phyloP scores from a whole-genome alignment of 2,888 invertebrate genomes.

The Lamellibrachia satsuma region DNA sequence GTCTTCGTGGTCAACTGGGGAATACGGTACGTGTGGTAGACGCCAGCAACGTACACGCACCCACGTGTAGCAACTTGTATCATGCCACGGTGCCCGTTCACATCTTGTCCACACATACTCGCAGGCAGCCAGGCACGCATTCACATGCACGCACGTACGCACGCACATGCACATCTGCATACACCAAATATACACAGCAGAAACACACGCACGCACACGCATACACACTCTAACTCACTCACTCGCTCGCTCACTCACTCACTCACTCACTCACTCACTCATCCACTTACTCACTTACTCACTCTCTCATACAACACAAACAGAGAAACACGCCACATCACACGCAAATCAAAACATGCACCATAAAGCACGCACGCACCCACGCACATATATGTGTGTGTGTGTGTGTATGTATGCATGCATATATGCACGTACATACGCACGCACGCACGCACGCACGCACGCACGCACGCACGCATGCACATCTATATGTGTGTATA shows the following conservation, averaged over 20 bases:
- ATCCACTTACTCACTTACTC: too few species aligned
- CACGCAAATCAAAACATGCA: too few species aligned
- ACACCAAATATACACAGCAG: too few species aligned
- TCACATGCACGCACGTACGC: not conserved
- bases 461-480: not conserved
- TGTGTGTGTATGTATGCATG: not conserved
- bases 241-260: too few species aligned
- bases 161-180: not conserved
- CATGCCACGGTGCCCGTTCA: too few species aligned
- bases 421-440: not conserved
- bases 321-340: too few species aligned
- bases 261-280: too few species aligned
- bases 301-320: too few species aligned
- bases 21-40: slow-evolving; percentile 33
- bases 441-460: not conserved
- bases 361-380: too few species aligned
- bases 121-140: not conserved
- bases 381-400: not conserved
- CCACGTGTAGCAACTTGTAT: not conserved
- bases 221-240: too few species aligned
- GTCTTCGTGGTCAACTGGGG: slow-evolving; percentile 36
- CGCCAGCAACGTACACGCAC: not conserved
- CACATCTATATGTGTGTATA: not conserved
- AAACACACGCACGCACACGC: not conserved
- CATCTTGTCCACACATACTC: too few species aligned